phyloP scores from a whole-genome alignment of 1,140 invertebrate genomes.

The Pseudobourletiella spinata region DNA sequence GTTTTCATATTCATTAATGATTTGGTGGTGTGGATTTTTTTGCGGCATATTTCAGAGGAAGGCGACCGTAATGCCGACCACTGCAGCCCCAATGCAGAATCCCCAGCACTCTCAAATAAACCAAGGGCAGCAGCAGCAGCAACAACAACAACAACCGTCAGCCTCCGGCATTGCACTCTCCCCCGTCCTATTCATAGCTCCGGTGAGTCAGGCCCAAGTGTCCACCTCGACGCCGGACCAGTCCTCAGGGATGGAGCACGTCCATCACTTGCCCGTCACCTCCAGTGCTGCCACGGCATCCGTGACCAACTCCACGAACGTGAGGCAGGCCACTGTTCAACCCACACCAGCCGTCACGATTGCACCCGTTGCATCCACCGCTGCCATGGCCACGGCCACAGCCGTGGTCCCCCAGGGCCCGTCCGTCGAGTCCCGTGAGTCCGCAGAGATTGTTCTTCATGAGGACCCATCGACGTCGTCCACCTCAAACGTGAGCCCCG shows the following conservation, averaged over 20 bases:
- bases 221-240: conserved; percentile 34
- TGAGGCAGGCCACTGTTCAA: conserved; percentile 35
- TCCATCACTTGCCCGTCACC: conserved; percentile 33
- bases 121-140: conserved; percentile 39
- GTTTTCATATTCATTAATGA: not conserved
- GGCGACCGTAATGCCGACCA: conserved; percentile 63
- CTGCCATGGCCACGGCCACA: not conserved
- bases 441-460: conserved; percentile 15
- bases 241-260: conserved; percentile 13
- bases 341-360: conserved; percentile 34
- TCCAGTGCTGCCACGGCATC: conserved; percentile 32
- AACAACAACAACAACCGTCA: conserved; percentile 37
- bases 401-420: not conserved
- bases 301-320: conserved; percentile 26
- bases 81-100: conserved; percentile 50
- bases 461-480: conserved; percentile 36
- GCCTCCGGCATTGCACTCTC: conserved; percentile 27
- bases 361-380: conserved; percentile 26
- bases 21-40: not conserved
- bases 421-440: conserved; percentile 16
- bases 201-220: conserved; percentile 35
- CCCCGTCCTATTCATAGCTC: conserved; percentile 33
- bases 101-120: conserved; percentile 32
- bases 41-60: conserved; percentile 49
- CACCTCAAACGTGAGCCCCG: conserved; percentile 20